Percentiles rank a stretch among this genome's conserved stretches.
Conservation (phyloP, 2,797 vertebrate species). For the Aphelocoma californica region DNA sequence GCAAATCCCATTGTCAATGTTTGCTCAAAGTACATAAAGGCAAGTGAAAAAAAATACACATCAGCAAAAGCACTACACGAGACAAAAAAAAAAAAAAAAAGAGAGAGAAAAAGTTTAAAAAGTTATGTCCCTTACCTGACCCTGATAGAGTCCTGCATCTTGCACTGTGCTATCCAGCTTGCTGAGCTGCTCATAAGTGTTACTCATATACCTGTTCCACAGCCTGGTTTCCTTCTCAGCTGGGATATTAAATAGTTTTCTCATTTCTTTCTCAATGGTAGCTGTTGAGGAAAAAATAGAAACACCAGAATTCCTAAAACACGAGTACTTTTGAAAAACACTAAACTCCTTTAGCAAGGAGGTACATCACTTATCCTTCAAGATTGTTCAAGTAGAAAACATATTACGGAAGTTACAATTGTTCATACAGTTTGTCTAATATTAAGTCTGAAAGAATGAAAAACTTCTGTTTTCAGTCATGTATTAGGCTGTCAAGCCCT, state of each 20-base stretch:
- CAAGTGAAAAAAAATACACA: neutral
- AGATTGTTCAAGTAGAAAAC: neutral
- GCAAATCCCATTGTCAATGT: neutral
- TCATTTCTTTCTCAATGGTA: slow-evolving; percentile 94
- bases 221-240: slow-evolving; percentile 90
- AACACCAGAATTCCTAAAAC: neutral
- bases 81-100: neutral
- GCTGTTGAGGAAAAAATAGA: slow-evolving; percentile 73
- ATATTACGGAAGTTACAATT: neutral
- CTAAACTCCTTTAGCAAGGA: neutral
- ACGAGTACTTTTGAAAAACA: neutral
- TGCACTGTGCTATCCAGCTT: slow-evolving; percentile 95
- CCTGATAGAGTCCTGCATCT: slow-evolving; percentile 94
- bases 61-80: neutral
- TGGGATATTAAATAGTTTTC: slow-evolving; percentile 89
- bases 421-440: neutral
- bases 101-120: neutral
- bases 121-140: slow-evolving; percentile 82
- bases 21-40: neutral
- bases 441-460: neutral
- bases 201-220: slow-evolving; percentile 97
- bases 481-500: neutral
- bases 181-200: slow-evolving; percentile 91
- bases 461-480: neutral
- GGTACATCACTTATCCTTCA: neutral